These are phyloP conservation scores for Lydus trimaculatus DNA, from an alignment of 2,888 invertebrate genomes.

Conservation along the genomic window DNA sequence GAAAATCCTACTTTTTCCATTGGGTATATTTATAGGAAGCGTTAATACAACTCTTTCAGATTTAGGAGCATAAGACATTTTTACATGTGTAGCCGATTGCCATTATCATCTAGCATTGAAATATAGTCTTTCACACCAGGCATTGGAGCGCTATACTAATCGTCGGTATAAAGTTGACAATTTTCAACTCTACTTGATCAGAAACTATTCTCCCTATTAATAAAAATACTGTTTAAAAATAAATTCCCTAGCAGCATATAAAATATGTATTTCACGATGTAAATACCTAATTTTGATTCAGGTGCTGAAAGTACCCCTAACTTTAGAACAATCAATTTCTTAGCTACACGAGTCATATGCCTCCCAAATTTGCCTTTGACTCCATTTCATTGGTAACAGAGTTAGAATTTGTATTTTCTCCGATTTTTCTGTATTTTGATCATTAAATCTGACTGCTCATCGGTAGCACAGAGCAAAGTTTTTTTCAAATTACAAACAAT, in stretches of 20 bases:
- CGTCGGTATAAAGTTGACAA: neutral
- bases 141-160: neutral
- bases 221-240: no score
- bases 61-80: neutral
- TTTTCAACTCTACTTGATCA: neutral
- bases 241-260: no score
- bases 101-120: neutral
- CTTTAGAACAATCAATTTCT: neutral
- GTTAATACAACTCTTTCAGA: no score
- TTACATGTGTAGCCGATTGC: neutral
- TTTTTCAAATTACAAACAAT: no score
- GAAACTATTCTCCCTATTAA: neutral
- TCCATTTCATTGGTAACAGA: neutral
- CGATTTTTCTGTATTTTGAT: no score
- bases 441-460: no score
- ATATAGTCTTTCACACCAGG: neutral
- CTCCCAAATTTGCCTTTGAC: neutral
- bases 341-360: neutral
- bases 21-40: neutral
- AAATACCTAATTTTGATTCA: neutral
- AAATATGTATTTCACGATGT: no score
- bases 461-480: no score
- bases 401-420: neutral
- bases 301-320: neutral
- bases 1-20: conserved; percentile 5